phyloP scores from a whole-genome alignment of 2,888 invertebrate genomes.

The Tribolium freemani region DNA sequence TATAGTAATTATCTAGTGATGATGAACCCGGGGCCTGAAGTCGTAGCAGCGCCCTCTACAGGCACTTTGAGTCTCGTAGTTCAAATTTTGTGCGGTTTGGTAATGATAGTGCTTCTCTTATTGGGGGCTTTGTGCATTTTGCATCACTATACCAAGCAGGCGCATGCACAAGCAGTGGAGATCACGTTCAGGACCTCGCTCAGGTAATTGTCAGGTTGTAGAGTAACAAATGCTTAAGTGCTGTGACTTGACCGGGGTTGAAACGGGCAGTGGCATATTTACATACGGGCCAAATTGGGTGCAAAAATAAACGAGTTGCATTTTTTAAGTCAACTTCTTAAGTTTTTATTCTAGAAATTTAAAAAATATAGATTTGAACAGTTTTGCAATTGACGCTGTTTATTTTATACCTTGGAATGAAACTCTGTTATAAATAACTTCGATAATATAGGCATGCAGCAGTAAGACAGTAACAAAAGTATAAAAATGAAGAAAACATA shows the following conservation, averaged over 20 bases:
- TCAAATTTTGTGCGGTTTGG: constrained; percentile 77
- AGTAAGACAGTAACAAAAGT: no score
- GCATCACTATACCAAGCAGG: constrained; percentile 77
- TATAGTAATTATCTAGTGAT: constrained; percentile 84
- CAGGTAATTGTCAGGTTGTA: constrained; percentile 68
- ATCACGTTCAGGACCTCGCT: constrained; percentile 77
- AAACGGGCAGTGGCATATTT: neutral
- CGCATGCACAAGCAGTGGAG: constrained; percentile 77
- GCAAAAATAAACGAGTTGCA: no score
- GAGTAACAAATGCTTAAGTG: constrained; percentile 46
- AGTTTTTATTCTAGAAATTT: no score
- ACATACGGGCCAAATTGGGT: no score
- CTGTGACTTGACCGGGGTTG: constrained; percentile 1
- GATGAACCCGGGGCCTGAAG: constrained; percentile 78
- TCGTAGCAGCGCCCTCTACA: constrained; percentile 65
- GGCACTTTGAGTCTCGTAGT: constrained; percentile 74
- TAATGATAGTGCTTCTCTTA: constrained; percentile 75
- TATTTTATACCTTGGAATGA: no score
- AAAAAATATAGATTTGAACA: no score
- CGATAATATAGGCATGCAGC: no score
- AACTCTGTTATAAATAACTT: no score
- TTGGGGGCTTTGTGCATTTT: constrained; percentile 76
- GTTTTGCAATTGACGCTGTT: no score
- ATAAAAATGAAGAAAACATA: no score
- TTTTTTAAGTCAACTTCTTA: no score